Evolutionary conservation across 2,888 invertebrate genomes (phyloP).

Genomic region (Arrhopalites spinosus): DNA sequence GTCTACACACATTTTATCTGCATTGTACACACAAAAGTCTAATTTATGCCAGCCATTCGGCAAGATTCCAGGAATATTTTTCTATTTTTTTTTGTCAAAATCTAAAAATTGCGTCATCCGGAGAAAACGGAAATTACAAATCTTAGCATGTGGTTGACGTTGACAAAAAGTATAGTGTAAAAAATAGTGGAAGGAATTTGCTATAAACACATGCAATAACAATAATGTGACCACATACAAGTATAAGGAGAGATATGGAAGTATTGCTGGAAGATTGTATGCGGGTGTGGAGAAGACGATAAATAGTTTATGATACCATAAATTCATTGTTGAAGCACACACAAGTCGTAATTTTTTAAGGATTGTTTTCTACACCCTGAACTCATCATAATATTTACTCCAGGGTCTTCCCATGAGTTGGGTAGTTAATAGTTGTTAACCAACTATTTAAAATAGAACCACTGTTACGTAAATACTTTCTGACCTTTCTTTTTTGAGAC

Average conservation of each 20-base stretch:
- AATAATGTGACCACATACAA: no score
- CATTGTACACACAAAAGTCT: background rate
- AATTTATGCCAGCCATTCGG: background rate
- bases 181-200: no score
- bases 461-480: background rate
- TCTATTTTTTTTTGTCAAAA: background rate
- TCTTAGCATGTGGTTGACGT: slow-evolving; percentile 35
- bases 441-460: background rate
- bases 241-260: no score
- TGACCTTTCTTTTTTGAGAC: background rate
- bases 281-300: background rate
- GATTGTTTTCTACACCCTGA: no score
- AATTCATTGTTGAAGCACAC: background rate
- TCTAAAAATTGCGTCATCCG: background rate
- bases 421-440: no score
- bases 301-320: background rate
- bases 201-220: background rate
- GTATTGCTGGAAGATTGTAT: background rate
- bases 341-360: no score
- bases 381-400: no score
- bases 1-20: no score
- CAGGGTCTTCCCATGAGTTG: no score
- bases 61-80: background rate
- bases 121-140: slow-evolving; percentile 34
- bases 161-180: no score